These are phyloP conservation scores for Leptobrachium ailaonicum DNA, from an alignment of 2,113 vertebrate genomes.

Conservation along the genomic window DNA sequence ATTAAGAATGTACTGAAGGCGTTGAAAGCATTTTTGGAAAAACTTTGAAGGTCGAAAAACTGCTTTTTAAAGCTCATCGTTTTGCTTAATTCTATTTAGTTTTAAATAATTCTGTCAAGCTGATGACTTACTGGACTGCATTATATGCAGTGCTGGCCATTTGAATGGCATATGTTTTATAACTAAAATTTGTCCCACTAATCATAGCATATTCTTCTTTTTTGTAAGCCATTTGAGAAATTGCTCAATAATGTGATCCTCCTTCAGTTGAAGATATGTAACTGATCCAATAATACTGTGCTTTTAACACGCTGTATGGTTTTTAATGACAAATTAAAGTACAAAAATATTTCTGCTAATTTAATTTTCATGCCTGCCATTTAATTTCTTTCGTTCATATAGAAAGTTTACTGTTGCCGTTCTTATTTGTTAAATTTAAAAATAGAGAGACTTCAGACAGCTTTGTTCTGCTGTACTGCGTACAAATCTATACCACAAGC, in stretches of 20 bases:
- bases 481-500: slow-evolving; percentile 35
- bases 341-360: not conserved
- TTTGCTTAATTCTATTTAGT: not conserved
- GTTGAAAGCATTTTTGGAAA: not conserved
- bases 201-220: not conserved
- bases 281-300: not conserved
- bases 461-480: slow-evolving; percentile 28
- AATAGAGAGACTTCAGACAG: not conserved
- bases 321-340: not conserved
- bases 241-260: not conserved
- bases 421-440: slow-evolving; percentile 1
- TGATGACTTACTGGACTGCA: not conserved
- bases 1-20: not conserved
- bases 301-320: too few relatives aligned
- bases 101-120: not conserved
- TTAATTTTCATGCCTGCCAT: not conserved
- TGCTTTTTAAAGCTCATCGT: not conserved
- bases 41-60: not conserved
- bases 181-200: not conserved
- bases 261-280: not conserved
- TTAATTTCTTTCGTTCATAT: not conserved
- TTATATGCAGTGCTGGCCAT: not conserved
- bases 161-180: not conserved
- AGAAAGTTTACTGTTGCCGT: not conserved
- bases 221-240: not conserved